Percentiles rank a stretch among this genome's conserved stretches.
Evolutionary conservation across 2,888 invertebrate genomes (phyloP).

Genomic region (Cistogaster globosa): DNA sequence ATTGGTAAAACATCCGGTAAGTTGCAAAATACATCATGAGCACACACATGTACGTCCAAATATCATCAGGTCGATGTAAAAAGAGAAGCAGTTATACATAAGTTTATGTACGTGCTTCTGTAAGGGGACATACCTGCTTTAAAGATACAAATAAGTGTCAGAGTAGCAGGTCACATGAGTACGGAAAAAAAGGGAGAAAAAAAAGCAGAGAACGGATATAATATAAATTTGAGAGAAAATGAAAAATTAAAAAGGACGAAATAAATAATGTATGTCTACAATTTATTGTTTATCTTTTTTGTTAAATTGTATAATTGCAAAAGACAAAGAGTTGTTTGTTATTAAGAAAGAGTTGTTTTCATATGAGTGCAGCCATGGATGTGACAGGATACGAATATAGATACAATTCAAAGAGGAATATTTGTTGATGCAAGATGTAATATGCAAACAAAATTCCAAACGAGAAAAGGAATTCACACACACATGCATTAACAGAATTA

Average conservation of each 20-base stretch:
- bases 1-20: constrained; percentile 85
- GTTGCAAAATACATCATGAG: neutral
- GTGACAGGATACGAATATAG: constrained; percentile 6
- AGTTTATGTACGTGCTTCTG: neutral
- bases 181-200: neutral
- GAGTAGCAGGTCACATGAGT: constrained; percentile 26
- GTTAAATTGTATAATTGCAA: constrained; percentile 4
- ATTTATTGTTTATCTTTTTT: constrained; percentile 30
- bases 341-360: constrained; percentile 11
- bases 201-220: neutral
- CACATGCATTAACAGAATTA: neutral
- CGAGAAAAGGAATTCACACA: too few species aligned
- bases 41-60: too few species aligned
- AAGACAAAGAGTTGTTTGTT: constrained; percentile 22
- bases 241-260: constrained; percentile 40
- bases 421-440: constrained; percentile 56
- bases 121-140: neutral
- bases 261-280: constrained; percentile 24
- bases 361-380: constrained; percentile 16
- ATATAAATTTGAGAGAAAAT: constrained; percentile 5
- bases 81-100: neutral
- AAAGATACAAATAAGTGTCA: neutral
- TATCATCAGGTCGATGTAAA: neutral
- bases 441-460: constrained; percentile 53
- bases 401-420: constrained; percentile 20